Evolutionary conservation across 2,797 vertebrate species (phyloP).

Genomic region (Rhabdomys pumilio): DNA sequence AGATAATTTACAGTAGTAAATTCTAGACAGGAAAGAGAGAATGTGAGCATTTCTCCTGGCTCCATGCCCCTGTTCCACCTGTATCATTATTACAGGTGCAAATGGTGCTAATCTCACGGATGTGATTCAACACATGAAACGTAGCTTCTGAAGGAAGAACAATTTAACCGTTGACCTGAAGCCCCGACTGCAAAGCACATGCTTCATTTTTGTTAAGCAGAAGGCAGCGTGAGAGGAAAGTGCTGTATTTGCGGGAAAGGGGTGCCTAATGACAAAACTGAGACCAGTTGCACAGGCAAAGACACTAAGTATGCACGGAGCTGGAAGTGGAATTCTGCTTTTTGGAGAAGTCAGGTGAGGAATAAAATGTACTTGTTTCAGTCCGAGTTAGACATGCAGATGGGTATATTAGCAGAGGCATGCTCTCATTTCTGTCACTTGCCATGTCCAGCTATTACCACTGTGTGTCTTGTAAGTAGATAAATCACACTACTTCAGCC

Average conservation of each 20-base stretch:
- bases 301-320: neutral
- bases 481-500: slow-evolving; percentile 6
- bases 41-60: neutral
- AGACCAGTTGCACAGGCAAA: slow-evolving; percentile 60
- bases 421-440: neutral
- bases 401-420: neutral
- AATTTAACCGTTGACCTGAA: slow-evolving; percentile 79
- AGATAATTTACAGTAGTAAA: slow-evolving; percentile 73
- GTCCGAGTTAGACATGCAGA: neutral
- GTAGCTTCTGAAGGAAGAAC: slow-evolving; percentile 67
- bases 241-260: neutral
- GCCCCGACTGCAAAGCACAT: slow-evolving; percentile 7
- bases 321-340: slow-evolving; percentile 4
- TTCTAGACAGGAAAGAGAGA: slow-evolving; percentile 74
- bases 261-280: slow-evolving; percentile 70
- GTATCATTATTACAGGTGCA: slow-evolving; percentile 71
- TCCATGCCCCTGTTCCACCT: slow-evolving; percentile 52
- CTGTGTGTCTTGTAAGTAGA: neutral
- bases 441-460: neutral
- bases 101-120: slow-evolving; percentile 77
- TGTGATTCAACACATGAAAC: slow-evolving; percentile 78
- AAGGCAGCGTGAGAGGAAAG: neutral
- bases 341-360: slow-evolving; percentile 36
- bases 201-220: slow-evolving; percentile 74
- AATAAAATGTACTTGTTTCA: slow-evolving; percentile 74